Percentiles rank a stretch among this genome's conserved stretches.
These are phyloP conservation scores for Polypterus senegalus DNA, from an alignment of 2,113 vertebrate species.

Conservation along the genomic window DNA sequence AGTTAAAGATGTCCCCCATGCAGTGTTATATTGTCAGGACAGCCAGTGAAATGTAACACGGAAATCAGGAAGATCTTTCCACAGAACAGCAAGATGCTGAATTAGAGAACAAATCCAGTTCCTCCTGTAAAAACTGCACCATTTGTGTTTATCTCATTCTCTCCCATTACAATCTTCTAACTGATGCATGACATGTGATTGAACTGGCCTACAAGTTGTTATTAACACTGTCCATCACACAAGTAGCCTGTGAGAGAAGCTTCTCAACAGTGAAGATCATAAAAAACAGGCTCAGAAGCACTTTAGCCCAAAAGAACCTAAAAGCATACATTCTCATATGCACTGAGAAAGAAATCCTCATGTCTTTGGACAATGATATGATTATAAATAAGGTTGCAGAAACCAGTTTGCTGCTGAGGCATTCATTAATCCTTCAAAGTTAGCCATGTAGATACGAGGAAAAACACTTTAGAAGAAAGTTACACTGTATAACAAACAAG, in stretches of 20 bases:
- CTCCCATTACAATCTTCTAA: conserved; percentile 7
- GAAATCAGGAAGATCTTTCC: conserved; percentile 2
- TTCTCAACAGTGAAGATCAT: conserved; percentile 17
- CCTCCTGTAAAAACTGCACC: background rate
- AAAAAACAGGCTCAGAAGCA: conserved; percentile 13
- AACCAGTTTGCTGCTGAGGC: conserved; percentile 5
- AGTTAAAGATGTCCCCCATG: conserved; percentile 12
- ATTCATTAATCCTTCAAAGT: too few species aligned
- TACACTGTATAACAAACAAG: too few species aligned
- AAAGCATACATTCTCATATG: conserved; percentile 12
- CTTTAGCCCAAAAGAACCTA: conserved; percentile 5
- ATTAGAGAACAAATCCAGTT: background rate
- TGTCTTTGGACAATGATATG: background rate
- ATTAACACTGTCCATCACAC: conserved; percentile 9
- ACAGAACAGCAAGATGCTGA: conserved; percentile 1
- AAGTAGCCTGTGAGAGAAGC: conserved; percentile 14
- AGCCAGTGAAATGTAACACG: background rate
- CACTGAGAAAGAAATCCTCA: background rate
- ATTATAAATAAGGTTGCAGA: conserved; percentile 10
- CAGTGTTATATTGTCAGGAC: conserved; percentile 6
- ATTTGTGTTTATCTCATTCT: conserved; percentile 1
- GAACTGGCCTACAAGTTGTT: conserved; percentile 13
- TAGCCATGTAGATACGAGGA: too few species aligned
- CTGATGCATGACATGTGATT: conserved; percentile 11
- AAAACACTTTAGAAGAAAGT: too few species aligned